These are phyloP conservation scores for Chloebia gouldiae DNA, from an alignment of 2,113 vertebrate genomes.

Conservation along the genomic window DNA sequence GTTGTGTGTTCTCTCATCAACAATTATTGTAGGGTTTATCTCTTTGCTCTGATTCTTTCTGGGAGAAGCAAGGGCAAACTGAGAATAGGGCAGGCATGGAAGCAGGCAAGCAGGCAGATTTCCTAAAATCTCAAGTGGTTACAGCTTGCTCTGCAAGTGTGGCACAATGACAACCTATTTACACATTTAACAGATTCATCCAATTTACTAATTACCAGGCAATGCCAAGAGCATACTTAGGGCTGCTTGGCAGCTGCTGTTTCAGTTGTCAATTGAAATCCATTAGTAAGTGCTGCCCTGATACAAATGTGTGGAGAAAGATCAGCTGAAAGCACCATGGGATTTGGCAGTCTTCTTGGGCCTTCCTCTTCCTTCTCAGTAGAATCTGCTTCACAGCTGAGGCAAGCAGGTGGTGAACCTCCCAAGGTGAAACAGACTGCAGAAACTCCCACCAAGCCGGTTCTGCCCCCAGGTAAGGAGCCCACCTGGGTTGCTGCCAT, in stretches of 20 bases:
- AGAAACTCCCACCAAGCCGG: background rate
- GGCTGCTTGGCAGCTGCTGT: background rate
- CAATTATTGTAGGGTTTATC: fast-evolving
- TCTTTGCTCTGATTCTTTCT: background rate
- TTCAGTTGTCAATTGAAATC: background rate
- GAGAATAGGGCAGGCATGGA: fast-evolving
- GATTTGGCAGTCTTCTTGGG: background rate
- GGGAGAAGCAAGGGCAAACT: background rate
- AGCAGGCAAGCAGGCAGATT: background rate
- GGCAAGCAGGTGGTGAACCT: background rate
- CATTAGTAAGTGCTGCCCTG: background rate
- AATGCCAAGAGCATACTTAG: background rate
- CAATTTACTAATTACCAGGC: background rate
- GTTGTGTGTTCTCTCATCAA: background rate
- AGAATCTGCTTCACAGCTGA: background rate
- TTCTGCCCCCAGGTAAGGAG: background rate
- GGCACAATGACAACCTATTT: background rate
- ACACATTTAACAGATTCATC: background rate
- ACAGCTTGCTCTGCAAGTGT: background rate
- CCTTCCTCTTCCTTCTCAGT: background rate
- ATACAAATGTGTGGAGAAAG: background rate
- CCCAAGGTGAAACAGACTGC: background rate
- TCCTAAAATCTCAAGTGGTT: background rate
- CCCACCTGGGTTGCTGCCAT: background rate
- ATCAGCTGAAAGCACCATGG: fast-evolving